Conservation (phyloP, 2,888 invertebrate genomes). For the Apeira syringaria region DNA sequence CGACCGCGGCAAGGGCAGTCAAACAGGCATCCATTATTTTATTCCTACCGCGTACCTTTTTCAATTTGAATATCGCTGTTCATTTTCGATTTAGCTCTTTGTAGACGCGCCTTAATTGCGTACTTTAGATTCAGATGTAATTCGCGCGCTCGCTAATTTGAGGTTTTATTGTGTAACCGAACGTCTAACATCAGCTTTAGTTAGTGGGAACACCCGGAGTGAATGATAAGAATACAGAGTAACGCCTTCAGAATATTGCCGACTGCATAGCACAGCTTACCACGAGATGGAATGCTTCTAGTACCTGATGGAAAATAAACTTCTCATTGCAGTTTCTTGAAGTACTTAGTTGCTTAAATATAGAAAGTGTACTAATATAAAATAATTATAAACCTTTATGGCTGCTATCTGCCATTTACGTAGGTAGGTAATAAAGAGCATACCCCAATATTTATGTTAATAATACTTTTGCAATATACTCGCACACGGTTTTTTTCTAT, state of each 20-base stretch:
- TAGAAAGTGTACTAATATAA: no score
- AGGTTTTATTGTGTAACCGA: slow-evolving; percentile 71
- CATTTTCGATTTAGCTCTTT: slow-evolving; percentile 77
- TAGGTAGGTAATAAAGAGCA: no score
- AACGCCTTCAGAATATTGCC: slow-evolving; percentile 24
- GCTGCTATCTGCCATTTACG: no score
- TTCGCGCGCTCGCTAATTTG: slow-evolving; percentile 77
- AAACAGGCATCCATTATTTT: slow-evolving; percentile 58
- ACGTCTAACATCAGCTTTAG: slow-evolving; percentile 68
- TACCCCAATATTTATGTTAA: no score
- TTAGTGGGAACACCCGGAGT: slow-evolving; percentile 44
- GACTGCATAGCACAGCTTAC: no score
- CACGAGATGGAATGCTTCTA: no score
- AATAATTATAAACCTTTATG: no score
- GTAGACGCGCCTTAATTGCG: slow-evolving; percentile 77
- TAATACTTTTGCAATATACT: no score
- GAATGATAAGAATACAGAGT: slow-evolving; percentile 50
- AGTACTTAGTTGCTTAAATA: no score
- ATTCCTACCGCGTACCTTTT: slow-evolving; percentile 77
- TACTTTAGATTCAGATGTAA: slow-evolving; percentile 79
- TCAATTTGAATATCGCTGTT: slow-evolving; percentile 81
- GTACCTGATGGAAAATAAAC: no score
- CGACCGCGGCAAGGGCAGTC: not conserved
- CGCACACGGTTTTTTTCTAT: no score
- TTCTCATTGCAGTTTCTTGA: no score